Evolutionary conservation across 2,888 invertebrate genomes (phyloP).

Genomic region (Calliopum simillimum): DNA sequence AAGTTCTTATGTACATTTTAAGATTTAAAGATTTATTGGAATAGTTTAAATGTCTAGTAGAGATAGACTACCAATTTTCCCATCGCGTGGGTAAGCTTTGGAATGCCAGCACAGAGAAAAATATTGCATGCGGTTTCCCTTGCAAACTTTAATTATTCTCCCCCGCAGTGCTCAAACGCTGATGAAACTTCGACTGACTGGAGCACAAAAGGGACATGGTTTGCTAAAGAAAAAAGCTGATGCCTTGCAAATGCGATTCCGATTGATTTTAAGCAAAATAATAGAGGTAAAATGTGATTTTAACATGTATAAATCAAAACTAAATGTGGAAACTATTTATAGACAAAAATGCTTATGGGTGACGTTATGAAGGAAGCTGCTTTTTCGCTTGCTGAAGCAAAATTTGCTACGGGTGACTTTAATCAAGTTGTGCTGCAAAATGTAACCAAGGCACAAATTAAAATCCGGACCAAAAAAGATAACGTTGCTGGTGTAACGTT

Average conservation of each 20-base stretch:
- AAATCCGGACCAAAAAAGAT: constrained; percentile 96
- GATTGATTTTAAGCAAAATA: constrained; percentile 96
- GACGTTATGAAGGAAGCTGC: constrained; percentile 99
- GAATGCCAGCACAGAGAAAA: no score
- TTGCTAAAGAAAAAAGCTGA: constrained; percentile 99
- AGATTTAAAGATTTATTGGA: no score
- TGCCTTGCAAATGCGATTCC: constrained; percentile 97
- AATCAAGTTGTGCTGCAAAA: constrained; percentile 98
- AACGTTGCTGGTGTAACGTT: constrained; percentile 99
- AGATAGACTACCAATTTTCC: constrained; percentile 90
- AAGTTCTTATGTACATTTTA: no score
- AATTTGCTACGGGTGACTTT: constrained; percentile 98
- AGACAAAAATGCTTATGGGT: constrained; percentile 65
- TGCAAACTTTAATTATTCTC: no score
- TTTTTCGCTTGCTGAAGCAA: constrained; percentile 98
- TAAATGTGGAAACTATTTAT: not conserved
- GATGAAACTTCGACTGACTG: constrained; percentile 96
- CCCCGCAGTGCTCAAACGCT: constrained; percentile 93
- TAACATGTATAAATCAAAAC: no score
- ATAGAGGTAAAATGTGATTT: constrained; percentile 81
- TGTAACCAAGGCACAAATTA: constrained; percentile 98
- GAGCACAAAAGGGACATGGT: constrained; percentile 98
- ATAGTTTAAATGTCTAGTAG: constrained; percentile 81
- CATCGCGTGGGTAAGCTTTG: constrained; percentile 78
- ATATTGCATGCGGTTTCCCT: no score